Percentiles rank a stretch among this genome's conserved stretches.
These are phyloP conservation scores for Litocranius walleri DNA, from an alignment of 2,113 vertebrate genomes.

Conservation along the genomic window DNA sequence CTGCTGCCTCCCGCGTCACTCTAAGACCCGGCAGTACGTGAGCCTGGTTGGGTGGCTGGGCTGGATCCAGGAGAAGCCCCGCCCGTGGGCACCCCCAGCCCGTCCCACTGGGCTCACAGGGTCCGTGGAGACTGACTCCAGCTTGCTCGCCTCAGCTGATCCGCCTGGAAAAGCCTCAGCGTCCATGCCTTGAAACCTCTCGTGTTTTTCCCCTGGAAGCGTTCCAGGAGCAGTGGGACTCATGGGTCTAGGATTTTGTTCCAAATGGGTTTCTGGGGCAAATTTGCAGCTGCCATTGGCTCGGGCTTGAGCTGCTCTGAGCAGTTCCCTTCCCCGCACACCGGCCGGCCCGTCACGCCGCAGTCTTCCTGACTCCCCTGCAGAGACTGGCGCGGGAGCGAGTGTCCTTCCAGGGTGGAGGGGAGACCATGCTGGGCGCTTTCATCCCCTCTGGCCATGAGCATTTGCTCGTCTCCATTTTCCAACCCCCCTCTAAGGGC, in stretches of 20 bases:
- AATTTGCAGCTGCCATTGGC: background rate
- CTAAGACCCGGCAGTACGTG: rapidly evolving
- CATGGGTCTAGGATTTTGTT: background rate
- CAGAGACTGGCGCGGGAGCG: rapidly evolving
- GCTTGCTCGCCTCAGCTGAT: background rate
- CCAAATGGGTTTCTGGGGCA: background rate
- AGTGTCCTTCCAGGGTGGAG: rapidly evolving
- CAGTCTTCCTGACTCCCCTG: rapidly evolving
- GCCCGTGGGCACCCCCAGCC: rapidly evolving
- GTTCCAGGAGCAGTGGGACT: rapidly evolving
- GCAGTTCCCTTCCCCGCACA: rapidly evolving
- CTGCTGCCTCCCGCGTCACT: rapidly evolving
- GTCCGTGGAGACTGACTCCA: background rate
- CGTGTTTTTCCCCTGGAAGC: rapidly evolving
- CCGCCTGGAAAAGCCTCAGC: rapidly evolving
- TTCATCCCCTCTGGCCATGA: background rate
- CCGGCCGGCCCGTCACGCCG: rapidly evolving
- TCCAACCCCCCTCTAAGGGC: background rate
- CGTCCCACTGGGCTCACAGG: background rate
- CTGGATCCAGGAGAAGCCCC: rapidly evolving
- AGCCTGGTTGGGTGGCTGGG: rapidly evolving
- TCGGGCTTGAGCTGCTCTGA: rapidly evolving
- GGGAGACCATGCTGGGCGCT: rapidly evolving
- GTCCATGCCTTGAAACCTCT: background rate
- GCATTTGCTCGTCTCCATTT: background rate